phyloP scores from a whole-genome alignment of 2,113 vertebrate species.

The Pyxicephalus adspersus region DNA sequence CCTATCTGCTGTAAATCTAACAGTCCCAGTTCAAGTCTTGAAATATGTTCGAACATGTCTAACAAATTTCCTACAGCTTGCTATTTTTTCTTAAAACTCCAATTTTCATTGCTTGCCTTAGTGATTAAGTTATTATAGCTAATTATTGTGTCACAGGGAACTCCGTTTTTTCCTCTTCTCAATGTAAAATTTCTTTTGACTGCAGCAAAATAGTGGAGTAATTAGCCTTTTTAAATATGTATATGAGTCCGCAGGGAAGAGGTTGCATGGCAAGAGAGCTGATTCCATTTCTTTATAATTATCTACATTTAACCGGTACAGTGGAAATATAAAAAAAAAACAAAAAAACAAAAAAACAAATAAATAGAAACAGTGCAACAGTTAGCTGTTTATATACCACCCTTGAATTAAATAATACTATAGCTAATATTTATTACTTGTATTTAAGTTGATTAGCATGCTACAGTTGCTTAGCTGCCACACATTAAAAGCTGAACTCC shows the following conservation, averaged over 20 bases:
- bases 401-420: not conserved
- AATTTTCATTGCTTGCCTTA: not conserved
- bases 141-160: slow-evolving; percentile 34
- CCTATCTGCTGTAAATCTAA: too few relatives aligned
- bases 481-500: too few relatives aligned
- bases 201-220: slow-evolving; percentile 8
- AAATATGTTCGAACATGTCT: too few relatives aligned
- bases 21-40: too few relatives aligned
- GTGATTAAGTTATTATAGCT: slow-evolving; percentile 30
- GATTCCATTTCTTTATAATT: not conserved
- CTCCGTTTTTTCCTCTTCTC: not conserved
- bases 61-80: not conserved
- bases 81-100: not conserved
- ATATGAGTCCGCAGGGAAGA: slow-evolving; percentile 12
- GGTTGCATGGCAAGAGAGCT: not conserved
- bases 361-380: not conserved
- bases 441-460: not conserved
- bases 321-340: not conserved
- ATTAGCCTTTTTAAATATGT: slow-evolving; percentile 6
- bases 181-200: slow-evolving; percentile 29
- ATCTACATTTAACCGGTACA: not conserved
- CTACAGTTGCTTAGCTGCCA: too few relatives aligned
- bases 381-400: not conserved
- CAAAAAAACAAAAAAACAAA: not conserved
- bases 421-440: not conserved